Conservation (phyloP, 30 jellyfish, hydroid and myxozoan species). For the Clytia hemisphaerica region DNA sequence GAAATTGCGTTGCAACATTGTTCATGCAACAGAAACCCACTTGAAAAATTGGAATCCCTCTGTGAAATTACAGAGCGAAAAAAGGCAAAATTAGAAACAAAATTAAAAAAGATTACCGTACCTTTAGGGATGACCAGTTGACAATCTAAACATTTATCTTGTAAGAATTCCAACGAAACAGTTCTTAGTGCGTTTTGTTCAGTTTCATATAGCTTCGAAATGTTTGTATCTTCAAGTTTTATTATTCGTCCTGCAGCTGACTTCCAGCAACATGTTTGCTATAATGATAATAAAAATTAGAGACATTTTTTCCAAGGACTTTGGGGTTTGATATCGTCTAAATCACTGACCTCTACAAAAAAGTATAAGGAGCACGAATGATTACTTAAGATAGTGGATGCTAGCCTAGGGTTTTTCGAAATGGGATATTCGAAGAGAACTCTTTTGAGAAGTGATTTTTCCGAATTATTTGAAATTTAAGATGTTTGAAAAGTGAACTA, state of each 20-base stretch:
- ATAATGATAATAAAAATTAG: background rate
- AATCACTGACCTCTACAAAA: background rate
- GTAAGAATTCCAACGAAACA: constrained; percentile 44
- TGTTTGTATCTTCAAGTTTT: constrained; percentile 34
- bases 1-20: too few species aligned
- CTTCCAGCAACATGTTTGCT: constrained; percentile 76
- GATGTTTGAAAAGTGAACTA: too few species aligned
- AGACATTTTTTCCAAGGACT: background rate
- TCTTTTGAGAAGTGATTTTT: too few species aligned
- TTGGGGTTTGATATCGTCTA: background rate
- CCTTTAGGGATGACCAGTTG: constrained; percentile 85
- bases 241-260: constrained; percentile 79
- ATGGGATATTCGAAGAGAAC: too few species aligned
- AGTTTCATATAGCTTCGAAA: constrained; percentile 51
- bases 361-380: too few species aligned
- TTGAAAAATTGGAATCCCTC: too few species aligned
- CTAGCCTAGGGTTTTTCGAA: too few species aligned
- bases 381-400: too few species aligned
- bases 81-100: background rate
- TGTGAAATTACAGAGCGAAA: too few species aligned
- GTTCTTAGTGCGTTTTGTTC: constrained; percentile 62
- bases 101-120: background rate
- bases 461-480: too few species aligned
- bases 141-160: constrained; percentile 36
- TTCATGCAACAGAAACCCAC: too few species aligned